phyloP scores from a whole-genome alignment of 2,888 invertebrate species.

The Stegana nigrithorax region DNA sequence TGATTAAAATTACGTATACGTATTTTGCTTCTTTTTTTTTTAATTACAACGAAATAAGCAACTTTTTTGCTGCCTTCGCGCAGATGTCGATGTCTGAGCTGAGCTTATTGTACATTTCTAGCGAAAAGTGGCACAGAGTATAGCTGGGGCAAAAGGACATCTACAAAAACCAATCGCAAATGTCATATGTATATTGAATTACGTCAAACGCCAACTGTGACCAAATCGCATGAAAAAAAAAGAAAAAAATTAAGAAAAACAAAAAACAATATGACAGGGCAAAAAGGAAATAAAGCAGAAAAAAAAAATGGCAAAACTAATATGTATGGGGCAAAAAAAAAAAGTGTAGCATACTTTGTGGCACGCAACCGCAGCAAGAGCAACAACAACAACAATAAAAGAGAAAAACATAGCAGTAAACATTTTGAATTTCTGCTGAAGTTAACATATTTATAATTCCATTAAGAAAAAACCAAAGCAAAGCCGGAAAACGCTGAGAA shows the following conservation, averaged over 20 bases:
- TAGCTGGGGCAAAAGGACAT: too few species aligned
- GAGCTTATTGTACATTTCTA: too few species aligned
- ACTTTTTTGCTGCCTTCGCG: too few species aligned
- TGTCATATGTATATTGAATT: too few species aligned
- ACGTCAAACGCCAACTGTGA: slow-evolving; percentile 47
- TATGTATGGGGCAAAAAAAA: too few species aligned
- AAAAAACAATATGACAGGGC: slow-evolving; percentile 12
- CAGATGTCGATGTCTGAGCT: too few species aligned
- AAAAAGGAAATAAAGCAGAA: slow-evolving; percentile 1
- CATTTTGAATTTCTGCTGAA: slow-evolving; percentile 59
- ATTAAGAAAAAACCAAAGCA: slow-evolving; percentile 38
- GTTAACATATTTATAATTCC: slow-evolving; percentile 61
- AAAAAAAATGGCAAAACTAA: too few species aligned
- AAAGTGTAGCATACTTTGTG: slow-evolving; percentile 36
- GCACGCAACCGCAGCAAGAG: slow-evolving; percentile 13
- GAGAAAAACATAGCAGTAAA: not conserved
- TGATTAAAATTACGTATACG: too few species aligned
- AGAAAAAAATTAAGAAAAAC: slow-evolving; percentile 4
- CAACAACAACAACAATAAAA: not conserved
- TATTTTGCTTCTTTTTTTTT: too few species aligned
- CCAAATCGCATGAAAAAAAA: slow-evolving; percentile 25
- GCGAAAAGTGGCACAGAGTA: too few species aligned
- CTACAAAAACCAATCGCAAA: too few species aligned
- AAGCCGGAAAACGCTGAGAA: slow-evolving; percentile 5
- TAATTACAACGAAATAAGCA: too few species aligned